These are phyloP conservation scores for Nibea albiflora DNA, from an alignment of 2,113 vertebrate species.

Conservation along the genomic window DNA sequence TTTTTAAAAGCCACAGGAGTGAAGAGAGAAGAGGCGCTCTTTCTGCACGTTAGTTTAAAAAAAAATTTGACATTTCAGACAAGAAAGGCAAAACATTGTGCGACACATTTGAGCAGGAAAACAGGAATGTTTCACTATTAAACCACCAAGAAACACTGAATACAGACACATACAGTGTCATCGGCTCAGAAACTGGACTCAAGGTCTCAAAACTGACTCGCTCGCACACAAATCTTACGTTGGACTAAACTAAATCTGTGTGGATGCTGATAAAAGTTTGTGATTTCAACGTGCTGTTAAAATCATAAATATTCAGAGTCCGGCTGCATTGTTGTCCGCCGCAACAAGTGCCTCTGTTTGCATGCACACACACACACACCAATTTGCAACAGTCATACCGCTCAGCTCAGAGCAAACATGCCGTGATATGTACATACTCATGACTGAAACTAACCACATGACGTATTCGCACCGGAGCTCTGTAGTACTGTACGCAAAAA, in stretches of 20 bases:
- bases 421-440: conserved; percentile 36
- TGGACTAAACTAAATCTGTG: not conserved
- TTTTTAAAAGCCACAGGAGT: conserved; percentile 57
- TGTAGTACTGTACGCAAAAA: not conserved
- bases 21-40: conserved; percentile 26
- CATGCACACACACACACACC: not conserved
- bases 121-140: not conserved
- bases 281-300: too few relatives aligned
- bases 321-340: not conserved
- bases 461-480: not conserved
- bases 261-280: not conserved
- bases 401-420: conserved; percentile 24
- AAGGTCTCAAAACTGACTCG: not conserved
- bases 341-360: conserved; percentile 16
- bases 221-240: too few relatives aligned
- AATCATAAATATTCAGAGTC: not conserved
- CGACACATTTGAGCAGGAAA: conserved; percentile 41
- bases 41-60: conserved; percentile 46
- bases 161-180: not conserved
- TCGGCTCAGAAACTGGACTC: not conserved
- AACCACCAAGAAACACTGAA: not conserved
- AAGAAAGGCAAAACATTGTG: conserved; percentile 31
- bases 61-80: conserved; percentile 28
- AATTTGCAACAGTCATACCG: conserved; percentile 19
- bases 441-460: not conserved